Evolutionary conservation across 2,797 vertebrate genomes (phyloP).

Genomic region (Tenualosa ilisha): DNA sequence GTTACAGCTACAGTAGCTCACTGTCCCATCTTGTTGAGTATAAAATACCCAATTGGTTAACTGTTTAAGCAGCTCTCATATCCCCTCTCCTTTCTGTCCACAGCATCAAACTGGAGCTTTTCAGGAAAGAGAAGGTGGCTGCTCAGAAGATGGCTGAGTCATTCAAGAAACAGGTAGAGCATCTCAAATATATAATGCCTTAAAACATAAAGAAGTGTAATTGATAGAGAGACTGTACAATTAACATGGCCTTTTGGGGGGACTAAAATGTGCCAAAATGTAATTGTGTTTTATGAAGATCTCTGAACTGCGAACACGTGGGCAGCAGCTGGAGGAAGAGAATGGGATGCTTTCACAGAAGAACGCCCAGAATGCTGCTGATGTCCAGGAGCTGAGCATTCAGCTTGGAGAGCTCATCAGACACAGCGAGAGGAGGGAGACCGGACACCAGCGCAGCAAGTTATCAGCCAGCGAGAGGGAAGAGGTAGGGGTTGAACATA

Average conservation of each 20-base stretch:
- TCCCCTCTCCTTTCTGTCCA: not conserved
- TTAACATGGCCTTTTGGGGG: not conserved
- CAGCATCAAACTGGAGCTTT: constrained; percentile 82
- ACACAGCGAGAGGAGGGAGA: constrained; percentile 62
- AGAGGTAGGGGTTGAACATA: constrained; percentile 38
- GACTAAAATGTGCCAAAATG: not conserved
- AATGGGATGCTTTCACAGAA: constrained; percentile 79
- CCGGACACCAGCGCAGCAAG: constrained; percentile 48
- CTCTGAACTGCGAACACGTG: constrained; percentile 77
- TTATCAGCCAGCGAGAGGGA: constrained; percentile 40
- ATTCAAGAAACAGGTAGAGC: constrained; percentile 83
- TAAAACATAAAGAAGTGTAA: too few species aligned
- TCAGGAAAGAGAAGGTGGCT: constrained; percentile 79
- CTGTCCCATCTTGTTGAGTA: too few species aligned
- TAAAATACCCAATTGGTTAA: not conserved
- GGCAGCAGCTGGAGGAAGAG: constrained; percentile 80
- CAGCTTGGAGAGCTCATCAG: constrained; percentile 72
- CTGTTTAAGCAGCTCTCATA: not conserved
- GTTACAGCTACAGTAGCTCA: not conserved
- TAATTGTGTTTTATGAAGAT: constrained; percentile 69
- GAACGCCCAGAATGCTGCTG: constrained; percentile 75
- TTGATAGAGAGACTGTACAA: not conserved
- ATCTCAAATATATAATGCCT: not conserved
- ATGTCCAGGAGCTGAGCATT: constrained; percentile 75
- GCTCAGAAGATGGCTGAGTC: constrained; percentile 80